Percentiles rank a stretch among this genome's conserved stretches.
Evolutionary conservation across 37 sponge, comb jelly and placozoan species (phyloP).

Genomic region (Bolinopsis microptera): DNA sequence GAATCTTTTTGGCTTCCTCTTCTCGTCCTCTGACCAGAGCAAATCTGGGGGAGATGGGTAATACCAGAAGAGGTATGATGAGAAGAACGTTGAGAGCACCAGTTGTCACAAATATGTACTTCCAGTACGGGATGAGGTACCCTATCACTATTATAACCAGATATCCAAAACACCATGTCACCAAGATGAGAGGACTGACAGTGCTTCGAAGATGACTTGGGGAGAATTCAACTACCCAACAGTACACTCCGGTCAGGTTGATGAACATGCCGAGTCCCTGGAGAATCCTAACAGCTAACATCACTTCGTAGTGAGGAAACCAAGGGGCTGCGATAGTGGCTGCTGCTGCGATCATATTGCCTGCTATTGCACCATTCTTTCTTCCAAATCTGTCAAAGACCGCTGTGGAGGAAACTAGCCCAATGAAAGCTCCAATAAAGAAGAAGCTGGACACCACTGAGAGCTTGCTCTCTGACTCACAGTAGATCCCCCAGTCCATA

Average conservation of each 20-base stretch:
- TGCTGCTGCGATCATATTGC: neutral
- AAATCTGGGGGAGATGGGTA: conserved; percentile 3
- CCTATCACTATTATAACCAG: neutral
- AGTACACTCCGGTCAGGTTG: neutral
- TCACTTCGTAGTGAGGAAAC: neutral
- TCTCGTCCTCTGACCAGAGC: neutral
- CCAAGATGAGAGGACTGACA: neutral
- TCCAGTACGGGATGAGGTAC: neutral
- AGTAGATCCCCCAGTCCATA: conserved; percentile 6
- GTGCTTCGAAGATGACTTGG: neutral
- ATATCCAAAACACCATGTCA: neutral
- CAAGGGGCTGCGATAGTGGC: neutral
- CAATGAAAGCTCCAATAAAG: neutral
- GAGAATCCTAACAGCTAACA: neutral
- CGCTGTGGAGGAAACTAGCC: neutral
- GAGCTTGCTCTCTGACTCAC: neutral
- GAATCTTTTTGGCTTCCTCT: neutral
- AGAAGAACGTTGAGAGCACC: neutral
- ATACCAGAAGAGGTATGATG: neutral
- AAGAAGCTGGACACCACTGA: neutral
- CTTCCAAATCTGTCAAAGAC: neutral
- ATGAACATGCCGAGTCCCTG: neutral
- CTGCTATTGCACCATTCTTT: conserved; percentile 7
- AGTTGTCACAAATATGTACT: neutral
- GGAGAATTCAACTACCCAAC: conserved; percentile 17